A percentile compares a stretch with the other conserved stretches of the same genome.
These are phyloP conservation scores for Candidula unifasciata DNA, from an alignment of 2,888 invertebrate genomes.

Conservation along the genomic window DNA sequence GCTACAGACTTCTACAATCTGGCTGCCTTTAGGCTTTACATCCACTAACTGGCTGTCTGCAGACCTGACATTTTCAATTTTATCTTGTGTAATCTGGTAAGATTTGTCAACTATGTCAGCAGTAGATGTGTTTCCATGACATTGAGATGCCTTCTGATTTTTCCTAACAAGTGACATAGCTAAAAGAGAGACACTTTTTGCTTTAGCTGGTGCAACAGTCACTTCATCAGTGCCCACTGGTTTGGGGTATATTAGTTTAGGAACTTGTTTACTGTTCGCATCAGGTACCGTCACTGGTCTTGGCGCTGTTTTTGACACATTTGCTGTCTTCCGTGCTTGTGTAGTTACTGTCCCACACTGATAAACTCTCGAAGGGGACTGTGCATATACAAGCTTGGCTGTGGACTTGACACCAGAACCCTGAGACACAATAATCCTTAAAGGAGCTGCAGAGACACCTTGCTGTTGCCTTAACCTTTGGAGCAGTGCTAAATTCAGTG, in stretches of 20 bases:
- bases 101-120: neutral
- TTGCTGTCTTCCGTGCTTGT: neutral
- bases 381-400: neutral
- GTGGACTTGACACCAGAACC: neutral
- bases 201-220: neutral
- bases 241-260: neutral
- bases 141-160: neutral
- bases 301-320: neutral
- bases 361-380: neutral
- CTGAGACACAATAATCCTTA: neutral
- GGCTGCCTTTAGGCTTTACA: neutral
- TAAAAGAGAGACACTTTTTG: constrained; percentile 6
- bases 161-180: neutral
- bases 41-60: neutral
- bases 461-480: neutral
- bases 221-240: neutral
- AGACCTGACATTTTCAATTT: neutral
- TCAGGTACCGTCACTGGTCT: neutral
- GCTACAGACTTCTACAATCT: neutral
- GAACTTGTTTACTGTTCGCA: neutral
- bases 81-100: neutral
- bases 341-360: neutral
- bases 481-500: no score
- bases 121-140: neutral
- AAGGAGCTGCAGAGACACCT: neutral